phyloP scores from a whole-genome alignment of 2,113 vertebrate genomes.

The Aphelocoma coerulescens region DNA sequence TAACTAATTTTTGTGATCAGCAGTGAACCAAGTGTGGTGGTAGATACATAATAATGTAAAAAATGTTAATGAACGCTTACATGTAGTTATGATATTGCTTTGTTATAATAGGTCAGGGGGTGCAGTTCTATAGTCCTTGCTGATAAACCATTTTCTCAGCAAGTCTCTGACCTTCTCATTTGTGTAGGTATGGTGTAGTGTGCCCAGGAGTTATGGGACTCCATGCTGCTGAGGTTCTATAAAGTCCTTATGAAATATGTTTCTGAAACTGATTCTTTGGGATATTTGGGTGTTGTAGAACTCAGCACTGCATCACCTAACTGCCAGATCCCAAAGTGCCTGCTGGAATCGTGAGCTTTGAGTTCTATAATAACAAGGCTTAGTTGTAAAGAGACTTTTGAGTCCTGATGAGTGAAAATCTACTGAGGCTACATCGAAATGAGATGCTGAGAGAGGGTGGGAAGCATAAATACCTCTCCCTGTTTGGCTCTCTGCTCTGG shows the following conservation, averaged over 20 bases:
- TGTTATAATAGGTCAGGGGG: background rate
- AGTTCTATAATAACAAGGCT: background rate
- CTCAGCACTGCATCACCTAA: background rate
- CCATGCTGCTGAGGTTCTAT: background rate
- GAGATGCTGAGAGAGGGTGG: background rate
- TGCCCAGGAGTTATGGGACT: background rate
- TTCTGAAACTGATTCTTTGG: background rate
- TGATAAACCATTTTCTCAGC: background rate
- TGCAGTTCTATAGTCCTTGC: background rate
- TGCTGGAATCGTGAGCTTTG: background rate
- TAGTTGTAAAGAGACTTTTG: background rate
- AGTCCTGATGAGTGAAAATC: background rate
- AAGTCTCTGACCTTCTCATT: background rate
- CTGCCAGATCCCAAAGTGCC: background rate
- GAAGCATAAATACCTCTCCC: background rate
- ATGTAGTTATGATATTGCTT: background rate
- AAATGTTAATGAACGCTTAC: background rate
- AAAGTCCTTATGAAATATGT: background rate
- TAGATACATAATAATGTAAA: background rate
- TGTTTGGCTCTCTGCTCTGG: background rate
- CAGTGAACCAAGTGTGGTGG: background rate
- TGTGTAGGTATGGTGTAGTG: rapidly evolving
- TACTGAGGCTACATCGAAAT: background rate
- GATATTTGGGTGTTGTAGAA: background rate
- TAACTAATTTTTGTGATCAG: background rate